phyloP scores from a whole-genome alignment of 30 jellyfish, hydroid and myxozoan genomes.

The Aurelia sp. region DNA sequence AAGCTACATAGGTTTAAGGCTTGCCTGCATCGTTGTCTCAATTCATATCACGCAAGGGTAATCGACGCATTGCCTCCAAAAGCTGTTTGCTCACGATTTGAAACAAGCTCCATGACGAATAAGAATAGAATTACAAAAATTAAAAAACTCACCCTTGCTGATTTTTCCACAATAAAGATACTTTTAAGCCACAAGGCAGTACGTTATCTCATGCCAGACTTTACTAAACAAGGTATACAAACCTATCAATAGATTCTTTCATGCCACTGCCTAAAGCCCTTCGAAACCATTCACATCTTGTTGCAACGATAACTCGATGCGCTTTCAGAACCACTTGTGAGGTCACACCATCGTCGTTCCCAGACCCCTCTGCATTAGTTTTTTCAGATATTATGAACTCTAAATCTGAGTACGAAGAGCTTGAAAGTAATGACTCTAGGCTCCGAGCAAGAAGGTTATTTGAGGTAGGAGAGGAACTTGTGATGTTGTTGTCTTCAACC shows the following conservation, averaged over 20 bases:
- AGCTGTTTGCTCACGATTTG: too few relatives aligned
- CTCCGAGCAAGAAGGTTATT: constrained; percentile 3
- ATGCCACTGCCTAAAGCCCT: constrained; percentile 68
- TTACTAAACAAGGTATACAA: not conserved
- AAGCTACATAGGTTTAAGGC: too few relatives aligned
- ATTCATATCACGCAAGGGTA: too few relatives aligned
- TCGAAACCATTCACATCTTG: constrained; percentile 62
- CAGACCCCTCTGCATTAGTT: not conserved
- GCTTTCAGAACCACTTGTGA: constrained; percentile 43
- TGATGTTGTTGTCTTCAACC: too few relatives aligned
- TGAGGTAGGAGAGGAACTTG: not conserved
- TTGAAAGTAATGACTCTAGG: constrained; percentile 15
- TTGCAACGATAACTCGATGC: constrained; percentile 63
- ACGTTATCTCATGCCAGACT: too few relatives aligned
- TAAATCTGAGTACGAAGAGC: constrained; percentile 20
- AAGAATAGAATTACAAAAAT: too few relatives aligned
- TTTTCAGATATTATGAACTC: constrained; percentile 24
- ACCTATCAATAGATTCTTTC: constrained; percentile 71
- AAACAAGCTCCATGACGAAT: too few relatives aligned
- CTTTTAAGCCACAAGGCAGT: too few relatives aligned
- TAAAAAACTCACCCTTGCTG: too few relatives aligned
- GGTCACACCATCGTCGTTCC: not conserved
- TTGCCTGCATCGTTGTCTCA: too few relatives aligned
- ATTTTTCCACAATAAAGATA: too few relatives aligned
- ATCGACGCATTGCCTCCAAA: too few relatives aligned